These are phyloP conservation scores for Petrolisthes cinctipes DNA, from an alignment of 2,888 invertebrate species.

Conservation along the genomic window DNA sequence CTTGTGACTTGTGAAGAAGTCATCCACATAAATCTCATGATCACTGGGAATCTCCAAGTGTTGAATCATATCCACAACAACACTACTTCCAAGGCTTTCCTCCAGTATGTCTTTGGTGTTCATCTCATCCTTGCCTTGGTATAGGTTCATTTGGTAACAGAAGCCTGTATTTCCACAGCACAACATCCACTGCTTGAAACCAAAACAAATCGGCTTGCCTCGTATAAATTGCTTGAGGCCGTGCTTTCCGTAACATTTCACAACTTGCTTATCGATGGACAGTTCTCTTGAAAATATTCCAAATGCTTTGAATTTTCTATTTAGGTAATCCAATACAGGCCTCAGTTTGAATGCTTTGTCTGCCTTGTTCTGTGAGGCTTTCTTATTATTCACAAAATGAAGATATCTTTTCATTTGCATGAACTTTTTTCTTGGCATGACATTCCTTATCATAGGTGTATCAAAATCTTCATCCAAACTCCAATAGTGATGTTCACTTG, in stretches of 20 bases:
- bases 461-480: slow-evolving; percentile 25
- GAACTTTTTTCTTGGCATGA: slow-evolving; percentile 37
- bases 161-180: slow-evolving; percentile 28
- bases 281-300: slow-evolving; percentile 37
- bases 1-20: slow-evolving; percentile 35
- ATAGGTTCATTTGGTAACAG: slow-evolving; percentile 36
- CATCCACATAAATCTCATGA: slow-evolving; percentile 39
- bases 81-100: slow-evolving; percentile 8
- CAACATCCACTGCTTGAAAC: slow-evolving; percentile 27
- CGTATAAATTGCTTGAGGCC: slow-evolving; percentile 1
- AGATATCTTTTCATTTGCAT: slow-evolving; percentile 2
- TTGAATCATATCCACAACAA: slow-evolving; percentile 21
- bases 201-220: slow-evolving; percentile 10
- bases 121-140: slow-evolving; percentile 33
- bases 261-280: slow-evolving; percentile 17
- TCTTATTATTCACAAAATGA: slow-evolving; percentile 13
- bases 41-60: slow-evolving; percentile 19
- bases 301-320: slow-evolving; percentile 19
- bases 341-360: slow-evolving; percentile 21
- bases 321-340: slow-evolving; percentile 6
- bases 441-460: slow-evolving; percentile 24
- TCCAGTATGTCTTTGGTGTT: neutral
- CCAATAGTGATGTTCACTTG: slow-evolving; percentile 33
- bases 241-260: slow-evolving; percentile 17
- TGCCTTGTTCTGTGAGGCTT: neutral